Evolutionary conservation across 2,888 invertebrate species (phyloP), one percentile per base, ranked within the genome.

Genomic region (Oscheius onirici): DNA sequence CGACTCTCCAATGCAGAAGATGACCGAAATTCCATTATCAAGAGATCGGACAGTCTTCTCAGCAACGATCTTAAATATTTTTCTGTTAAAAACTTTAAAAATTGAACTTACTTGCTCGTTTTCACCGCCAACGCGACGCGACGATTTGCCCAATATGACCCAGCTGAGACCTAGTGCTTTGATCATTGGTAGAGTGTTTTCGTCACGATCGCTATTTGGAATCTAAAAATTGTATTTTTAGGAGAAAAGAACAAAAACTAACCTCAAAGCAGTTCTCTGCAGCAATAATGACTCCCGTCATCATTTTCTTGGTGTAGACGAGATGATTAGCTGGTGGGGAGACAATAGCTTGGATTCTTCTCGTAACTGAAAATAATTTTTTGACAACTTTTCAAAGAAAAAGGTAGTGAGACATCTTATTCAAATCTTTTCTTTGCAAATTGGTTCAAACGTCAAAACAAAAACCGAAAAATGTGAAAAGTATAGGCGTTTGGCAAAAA

Each of bases 111-210:
- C 79, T 40, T 60, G 71, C 66, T 80, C 80, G 43, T 70, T 58
- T 71, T 86, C 86, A 3, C 93, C 93, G 88, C 96, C 96, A 60
- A 99, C 93, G 81, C 95, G 93, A 84, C 99, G 92, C 81, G 99
- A 92, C 88, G 97, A 97, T 88, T 99, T 99, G 0, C 99, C 99
- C 70, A 99, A 90, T 85, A 99, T 97, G 0, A 97, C 97, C 96
- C 96, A 99, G 24, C 92, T 91, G 68, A 92, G 92, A 10, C 93
- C 94, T 83, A 93, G 90, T 89, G 99, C 97, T 88, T 93, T 92
- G 73, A 99, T 92, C 97, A 97, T 97, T n/a, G 93, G 93, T 10
- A 97, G 95, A 34, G 97, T 90, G 63, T 95, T 92, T 90, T 99
- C 97, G 84, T 97, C 95, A 88, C 96, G 97, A 6, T 91, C 91